Percentiles rank a stretch among this genome's conserved stretches.
Conservation (phyloP, 2,888 invertebrate genomes). For the Unio delphinus region DNA sequence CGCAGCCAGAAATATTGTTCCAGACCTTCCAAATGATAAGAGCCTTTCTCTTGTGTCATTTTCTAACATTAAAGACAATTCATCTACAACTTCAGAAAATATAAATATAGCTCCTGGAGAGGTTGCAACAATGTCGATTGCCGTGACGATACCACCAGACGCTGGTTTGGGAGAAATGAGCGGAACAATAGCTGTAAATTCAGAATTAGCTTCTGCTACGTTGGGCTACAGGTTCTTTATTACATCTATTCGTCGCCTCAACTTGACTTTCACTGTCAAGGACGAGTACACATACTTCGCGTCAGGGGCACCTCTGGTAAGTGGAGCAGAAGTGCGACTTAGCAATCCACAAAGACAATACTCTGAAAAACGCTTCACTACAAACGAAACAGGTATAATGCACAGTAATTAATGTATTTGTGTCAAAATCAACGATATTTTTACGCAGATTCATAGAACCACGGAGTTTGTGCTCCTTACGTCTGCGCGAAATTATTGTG, state of each 20-base stretch:
- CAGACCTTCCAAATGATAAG: slow-evolving; percentile 8
- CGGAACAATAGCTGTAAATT: slow-evolving; percentile 25
- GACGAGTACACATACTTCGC: slow-evolving; percentile 56
- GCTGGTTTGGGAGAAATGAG: slow-evolving; percentile 29
- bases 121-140: slow-evolving; percentile 14
- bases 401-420: too few relatives aligned
- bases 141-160: slow-evolving; percentile 17
- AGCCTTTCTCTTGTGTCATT: slow-evolving; percentile 37
- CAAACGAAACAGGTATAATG: slow-evolving; percentile 23
- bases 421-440: too few relatives aligned
- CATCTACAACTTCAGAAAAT: background rate
- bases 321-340: slow-evolving; percentile 35
- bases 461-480: too few relatives aligned
- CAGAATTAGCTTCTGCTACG: slow-evolving; percentile 16
- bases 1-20: too few relatives aligned
- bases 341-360: slow-evolving; percentile 23
- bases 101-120: slow-evolving; percentile 9
- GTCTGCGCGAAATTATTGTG: too few relatives aligned
- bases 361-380: too few relatives aligned
- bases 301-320: slow-evolving; percentile 35
- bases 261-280: slow-evolving; percentile 40
- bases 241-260: slow-evolving; percentile 24
- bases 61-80: slow-evolving; percentile 7
- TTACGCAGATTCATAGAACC: too few relatives aligned
- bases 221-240: slow-evolving; percentile 5